Base-by-base conservation (phyloP, 2,888 invertebrate genomes). In the Drosophila borealis region DNA sequence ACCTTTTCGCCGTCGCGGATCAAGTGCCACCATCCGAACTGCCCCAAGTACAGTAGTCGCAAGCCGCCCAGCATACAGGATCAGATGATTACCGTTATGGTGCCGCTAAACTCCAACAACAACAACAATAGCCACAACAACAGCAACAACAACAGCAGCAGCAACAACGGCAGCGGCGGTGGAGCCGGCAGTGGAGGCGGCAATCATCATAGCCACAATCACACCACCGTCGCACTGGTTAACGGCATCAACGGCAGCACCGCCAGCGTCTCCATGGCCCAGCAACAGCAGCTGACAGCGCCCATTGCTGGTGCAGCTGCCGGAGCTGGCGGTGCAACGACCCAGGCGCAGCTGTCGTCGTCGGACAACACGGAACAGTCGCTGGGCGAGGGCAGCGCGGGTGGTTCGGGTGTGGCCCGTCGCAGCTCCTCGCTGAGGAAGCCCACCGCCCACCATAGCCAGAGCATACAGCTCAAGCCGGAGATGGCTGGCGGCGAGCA, bases 41-140 rank as follows among this genome's bases (percentile, higher is more conserved):
- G 92, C 67, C 92, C 93, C 60, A 92, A 92, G 83, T 90, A 88
- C 74, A 86, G 87, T 68, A 87, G 89, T 74, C 90, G 89, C 41
- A 92, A 92, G 77, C 91, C 91, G 81, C 90, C 92, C 74, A 92
- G 89, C 67, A 91, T 93, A 60, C 92, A 92, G 80, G 92, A 92
- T 81, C 92, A 92, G 86, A 90, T 92, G 91, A 92, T 92, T 70
- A 92, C 92, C 36, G 92, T 92, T 44, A 92, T 92, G 92, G 92
- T 92, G 73, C 92, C 92, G 48, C 81, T 92, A 4, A 92, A 92
- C 53, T 91, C 92, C 36, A 92, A 91, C 70, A 91, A 89, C 62
- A 92, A 92, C 74, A 81, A 89, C 70, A 89, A 73, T 70, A 82
- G 53, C 42, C 80, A 64, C 55, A 83, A 78, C 36, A 76, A 80